phyloP scores from a whole-genome alignment of 2,888 invertebrate species.

The Pachliopta kotzebuea region DNA sequence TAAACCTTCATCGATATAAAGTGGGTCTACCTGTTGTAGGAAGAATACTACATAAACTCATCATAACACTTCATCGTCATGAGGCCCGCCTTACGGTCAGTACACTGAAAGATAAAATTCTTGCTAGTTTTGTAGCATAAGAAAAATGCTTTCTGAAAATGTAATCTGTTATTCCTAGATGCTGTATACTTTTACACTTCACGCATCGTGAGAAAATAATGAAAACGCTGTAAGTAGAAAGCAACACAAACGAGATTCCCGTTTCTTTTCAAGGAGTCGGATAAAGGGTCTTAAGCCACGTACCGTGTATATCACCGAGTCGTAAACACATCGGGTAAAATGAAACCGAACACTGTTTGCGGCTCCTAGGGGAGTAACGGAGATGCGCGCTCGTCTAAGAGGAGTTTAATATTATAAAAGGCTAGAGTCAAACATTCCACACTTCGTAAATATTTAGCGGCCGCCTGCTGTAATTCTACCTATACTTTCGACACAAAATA shows the following conservation, averaged over 20 bases:
- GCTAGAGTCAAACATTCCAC: conserved; percentile 32
- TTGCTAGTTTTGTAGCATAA: not conserved
- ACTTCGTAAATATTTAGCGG: conserved; percentile 34
- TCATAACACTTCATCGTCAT: not conserved
- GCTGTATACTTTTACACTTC: not conserved
- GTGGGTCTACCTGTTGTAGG: too few relatives aligned
- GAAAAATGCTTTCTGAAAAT: too few relatives aligned
- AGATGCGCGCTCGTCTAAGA: conserved; percentile 30
- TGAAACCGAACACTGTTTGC: conserved; percentile 29
- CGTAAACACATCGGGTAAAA: conserved; percentile 28
- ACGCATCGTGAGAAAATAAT: not conserved
- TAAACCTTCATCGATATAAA: too few relatives aligned
- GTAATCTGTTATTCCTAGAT: not conserved
- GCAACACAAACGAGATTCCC: conserved; percentile 12
- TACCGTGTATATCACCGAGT: conserved; percentile 22
- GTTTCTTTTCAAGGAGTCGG: conserved; percentile 12
- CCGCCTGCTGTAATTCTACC: conserved; percentile 27
- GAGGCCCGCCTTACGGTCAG: not conserved
- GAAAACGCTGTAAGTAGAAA: conserved; percentile 8
- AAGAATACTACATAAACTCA: too few relatives aligned
- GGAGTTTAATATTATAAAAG: conserved; percentile 36
- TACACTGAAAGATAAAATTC: not conserved
- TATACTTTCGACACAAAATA: conserved; percentile 11
- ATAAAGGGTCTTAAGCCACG: conserved; percentile 25
- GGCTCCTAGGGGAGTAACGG: conserved; percentile 28